Conservation (phyloP, 2,797 vertebrate species). For the Danio jaintianensis region DNA sequence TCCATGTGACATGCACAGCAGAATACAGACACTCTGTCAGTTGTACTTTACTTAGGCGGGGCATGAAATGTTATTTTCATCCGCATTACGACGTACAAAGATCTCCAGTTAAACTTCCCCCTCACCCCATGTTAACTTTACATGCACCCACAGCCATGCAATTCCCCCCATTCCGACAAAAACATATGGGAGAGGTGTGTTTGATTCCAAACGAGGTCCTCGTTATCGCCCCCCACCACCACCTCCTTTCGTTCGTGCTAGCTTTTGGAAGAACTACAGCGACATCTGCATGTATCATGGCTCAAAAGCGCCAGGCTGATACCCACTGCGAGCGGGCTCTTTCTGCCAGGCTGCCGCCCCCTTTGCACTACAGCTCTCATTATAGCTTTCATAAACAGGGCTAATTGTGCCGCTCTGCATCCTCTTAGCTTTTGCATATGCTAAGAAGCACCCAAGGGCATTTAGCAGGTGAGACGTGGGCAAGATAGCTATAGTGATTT, state of each 20-base stretch:
- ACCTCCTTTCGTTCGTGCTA: constrained; percentile 71
- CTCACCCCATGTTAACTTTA: constrained; percentile 52
- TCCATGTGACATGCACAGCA: constrained; percentile 79
- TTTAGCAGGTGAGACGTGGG: constrained; percentile 71
- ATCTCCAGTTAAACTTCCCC: constrained; percentile 61
- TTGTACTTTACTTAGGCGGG: constrained; percentile 66
- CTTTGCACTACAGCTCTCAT: constrained; percentile 74
- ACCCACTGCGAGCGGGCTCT: constrained; percentile 71
- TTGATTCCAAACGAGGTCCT: constrained; percentile 80
- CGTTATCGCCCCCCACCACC: constrained; percentile 77
- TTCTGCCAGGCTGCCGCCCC: constrained; percentile 69
- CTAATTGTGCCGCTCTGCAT: constrained; percentile 90
- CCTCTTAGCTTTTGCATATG: constrained; percentile 89
- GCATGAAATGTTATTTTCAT: constrained; percentile 84
- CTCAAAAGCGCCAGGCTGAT: constrained; percentile 81
- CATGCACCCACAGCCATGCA: constrained; percentile 59
- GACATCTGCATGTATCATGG: constrained; percentile 98
- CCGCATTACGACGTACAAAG: constrained; percentile 81
- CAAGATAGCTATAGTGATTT: constrained; percentile 62
- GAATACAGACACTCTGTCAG: constrained; percentile 65
- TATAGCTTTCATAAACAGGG: constrained; percentile 81
- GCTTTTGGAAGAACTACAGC: constrained; percentile 99
- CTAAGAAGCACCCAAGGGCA: constrained; percentile 80
- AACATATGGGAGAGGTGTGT: constrained; percentile 74
- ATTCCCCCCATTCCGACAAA: constrained; percentile 45